A percentile compares a stretch with the other conserved stretches of the same genome.
These are phyloP conservation scores for Agriopis leucophaearia DNA, from an alignment of 2,888 invertebrate species.

Conservation along the genomic window DNA sequence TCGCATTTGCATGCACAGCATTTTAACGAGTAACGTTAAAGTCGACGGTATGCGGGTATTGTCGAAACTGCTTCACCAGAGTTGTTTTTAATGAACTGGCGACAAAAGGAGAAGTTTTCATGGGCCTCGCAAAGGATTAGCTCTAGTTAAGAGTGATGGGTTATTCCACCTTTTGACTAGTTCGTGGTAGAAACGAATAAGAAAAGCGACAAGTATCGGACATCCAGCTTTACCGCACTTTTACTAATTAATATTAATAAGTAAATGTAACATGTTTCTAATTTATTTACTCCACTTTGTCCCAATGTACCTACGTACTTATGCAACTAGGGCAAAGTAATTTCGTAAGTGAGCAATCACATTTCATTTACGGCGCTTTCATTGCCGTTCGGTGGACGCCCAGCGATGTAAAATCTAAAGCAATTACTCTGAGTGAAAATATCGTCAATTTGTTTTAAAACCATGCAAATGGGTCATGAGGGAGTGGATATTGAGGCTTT, in stretches of 20 bases:
- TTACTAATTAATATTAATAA: slow-evolving; percentile 1
- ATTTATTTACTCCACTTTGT: slow-evolving; percentile 4
- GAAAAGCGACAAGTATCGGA: neutral
- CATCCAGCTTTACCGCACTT: neutral
- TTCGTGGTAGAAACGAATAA: no score
- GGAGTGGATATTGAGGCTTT: slow-evolving; percentile 7
- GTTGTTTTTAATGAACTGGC: no score
- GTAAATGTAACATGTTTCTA: neutral
- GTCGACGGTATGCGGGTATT: no score
- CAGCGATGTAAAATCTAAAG: slow-evolving; percentile 21
- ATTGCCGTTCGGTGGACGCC: neutral
- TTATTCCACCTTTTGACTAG: no score
- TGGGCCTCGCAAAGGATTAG: no score
- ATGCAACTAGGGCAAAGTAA: slow-evolving; percentile 19
- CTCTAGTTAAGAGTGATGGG: no score
- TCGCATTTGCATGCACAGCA: no score
- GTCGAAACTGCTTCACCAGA: no score
- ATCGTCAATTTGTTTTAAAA: slow-evolving; percentile 18
- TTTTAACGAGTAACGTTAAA: no score
- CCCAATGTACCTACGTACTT: neutral
- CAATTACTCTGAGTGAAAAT: slow-evolving; percentile 21
- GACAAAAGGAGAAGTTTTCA: no score
- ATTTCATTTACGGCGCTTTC: slow-evolving; percentile 16
- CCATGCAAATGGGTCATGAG: slow-evolving; percentile 19
- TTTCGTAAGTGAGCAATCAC: slow-evolving; percentile 17